A percentile compares a stretch with the other conserved stretches of the same genome.
phyloP scores from a whole-genome alignment of 2,113 vertebrate genomes.

The Dasypus novemcinctus region DNA sequence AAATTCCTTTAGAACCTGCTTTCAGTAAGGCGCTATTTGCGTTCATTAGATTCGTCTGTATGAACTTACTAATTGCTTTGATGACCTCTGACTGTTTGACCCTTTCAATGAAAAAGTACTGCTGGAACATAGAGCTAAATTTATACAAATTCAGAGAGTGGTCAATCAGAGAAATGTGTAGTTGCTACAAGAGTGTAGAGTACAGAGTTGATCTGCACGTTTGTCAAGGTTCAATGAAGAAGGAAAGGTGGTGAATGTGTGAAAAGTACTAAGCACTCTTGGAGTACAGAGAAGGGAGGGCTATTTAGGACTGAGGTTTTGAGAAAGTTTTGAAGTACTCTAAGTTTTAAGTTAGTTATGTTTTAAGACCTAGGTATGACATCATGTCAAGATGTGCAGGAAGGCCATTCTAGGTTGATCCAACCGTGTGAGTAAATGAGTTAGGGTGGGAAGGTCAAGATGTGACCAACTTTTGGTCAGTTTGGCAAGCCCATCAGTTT shows the following conservation, averaged over 20 bases:
- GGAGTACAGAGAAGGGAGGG: not conserved
- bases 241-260: not conserved
- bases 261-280: not conserved
- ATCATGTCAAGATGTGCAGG: not conserved
- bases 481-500: not conserved
- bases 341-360: too few relatives aligned
- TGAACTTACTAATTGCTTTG: conserved; percentile 3
- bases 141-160: not conserved
- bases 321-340: not conserved
- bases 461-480: not conserved
- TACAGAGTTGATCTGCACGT: not conserved
- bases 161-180: conserved; percentile 15
- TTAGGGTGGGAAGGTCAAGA: not conserved
- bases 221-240: not conserved
- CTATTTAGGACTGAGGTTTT: not conserved
- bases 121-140: not conserved
- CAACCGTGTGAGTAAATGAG: not conserved
- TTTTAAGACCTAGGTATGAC: not conserved
- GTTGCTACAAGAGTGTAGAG: not conserved
- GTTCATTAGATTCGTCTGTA: not conserved
- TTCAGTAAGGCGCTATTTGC: not conserved
- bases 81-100: conserved; percentile 50
- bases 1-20: not conserved
- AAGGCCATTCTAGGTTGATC: not conserved
- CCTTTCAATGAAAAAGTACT: conserved; percentile 10